Conservation (phyloP, 2,797 vertebrate species). For the Morus bassanus region DNA sequence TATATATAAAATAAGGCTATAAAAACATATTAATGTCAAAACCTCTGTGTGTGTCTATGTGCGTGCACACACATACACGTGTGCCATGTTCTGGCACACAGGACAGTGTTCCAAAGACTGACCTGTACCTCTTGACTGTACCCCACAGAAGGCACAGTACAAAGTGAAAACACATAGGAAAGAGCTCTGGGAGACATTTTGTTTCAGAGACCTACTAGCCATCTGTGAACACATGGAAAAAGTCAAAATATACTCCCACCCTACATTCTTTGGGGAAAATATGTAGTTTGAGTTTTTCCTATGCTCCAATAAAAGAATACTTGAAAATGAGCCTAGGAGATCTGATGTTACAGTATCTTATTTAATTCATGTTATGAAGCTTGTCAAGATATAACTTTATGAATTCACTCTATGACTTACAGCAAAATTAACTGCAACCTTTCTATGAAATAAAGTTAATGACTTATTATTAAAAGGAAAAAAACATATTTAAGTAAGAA, state of each 20-base stretch:
- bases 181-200: not conserved
- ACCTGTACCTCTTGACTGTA: not conserved
- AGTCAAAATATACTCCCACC: not conserved
- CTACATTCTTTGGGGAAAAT: not conserved
- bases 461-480: not conserved
- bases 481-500: not conserved
- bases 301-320: not conserved
- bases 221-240: not conserved
- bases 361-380: not conserved
- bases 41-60: not conserved
- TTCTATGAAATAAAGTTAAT: not conserved
- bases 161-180: not conserved
- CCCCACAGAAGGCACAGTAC: too few relatives aligned
- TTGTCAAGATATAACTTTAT: not conserved
- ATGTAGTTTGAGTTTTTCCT: not conserved
- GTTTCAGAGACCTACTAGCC: not conserved
- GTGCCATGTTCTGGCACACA: not conserved
- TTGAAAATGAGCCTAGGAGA: not conserved
- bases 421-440: not conserved
- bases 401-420: not conserved
- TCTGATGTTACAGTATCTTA: not conserved
- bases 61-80: fast-evolving
- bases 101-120: not conserved
- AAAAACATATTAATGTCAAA: not conserved
- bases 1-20: too few relatives aligned